Evolutionary conservation across 1,140 invertebrate genomes (phyloP).

Genomic region (Drosophila biarmipes): DNA sequence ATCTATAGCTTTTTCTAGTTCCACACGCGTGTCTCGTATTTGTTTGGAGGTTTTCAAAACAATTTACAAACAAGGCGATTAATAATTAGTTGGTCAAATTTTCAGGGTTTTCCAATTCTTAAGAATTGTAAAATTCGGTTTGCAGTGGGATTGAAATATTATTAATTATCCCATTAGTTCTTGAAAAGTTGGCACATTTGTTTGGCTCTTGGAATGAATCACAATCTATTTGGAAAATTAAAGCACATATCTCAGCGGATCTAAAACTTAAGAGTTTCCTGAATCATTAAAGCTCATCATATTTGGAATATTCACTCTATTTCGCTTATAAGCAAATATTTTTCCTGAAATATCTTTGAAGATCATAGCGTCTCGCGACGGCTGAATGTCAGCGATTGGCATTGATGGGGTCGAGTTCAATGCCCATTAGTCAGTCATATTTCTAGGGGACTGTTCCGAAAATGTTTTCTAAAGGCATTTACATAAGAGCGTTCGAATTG

Average conservation of each 20-base stretch:
- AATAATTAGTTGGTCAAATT: conserved; percentile 9
- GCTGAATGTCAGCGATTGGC: conserved; percentile 68
- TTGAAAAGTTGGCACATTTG: neutral
- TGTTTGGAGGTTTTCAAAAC: conserved; percentile 16
- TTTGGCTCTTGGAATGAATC: neutral
- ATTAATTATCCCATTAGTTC: no score
- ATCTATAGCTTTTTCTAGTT: conserved; percentile 22
- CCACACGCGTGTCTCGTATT: neutral
- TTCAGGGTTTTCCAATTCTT: neutral
- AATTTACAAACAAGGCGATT: conserved; percentile 33
- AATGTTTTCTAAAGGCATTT: conserved; percentile 10
- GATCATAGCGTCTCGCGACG: conserved; percentile 49
- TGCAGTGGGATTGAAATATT: neutral
- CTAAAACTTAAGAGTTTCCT: neutral
- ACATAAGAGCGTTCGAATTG: conserved; percentile 22
- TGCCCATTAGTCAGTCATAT: conserved; percentile 52
- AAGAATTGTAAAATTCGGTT: neutral
- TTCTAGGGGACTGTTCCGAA: neutral
- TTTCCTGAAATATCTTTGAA: conserved; percentile 54
- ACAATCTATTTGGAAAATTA: conserved; percentile 6
- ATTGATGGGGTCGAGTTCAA: conserved; percentile 76
- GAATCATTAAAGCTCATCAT: neutral
- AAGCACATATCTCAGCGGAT: neutral
- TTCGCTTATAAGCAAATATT: conserved; percentile 50
- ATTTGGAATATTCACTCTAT: neutral